phyloP scores from a whole-genome alignment of 2,113 vertebrate genomes.

The Embiotoca jacksoni region DNA sequence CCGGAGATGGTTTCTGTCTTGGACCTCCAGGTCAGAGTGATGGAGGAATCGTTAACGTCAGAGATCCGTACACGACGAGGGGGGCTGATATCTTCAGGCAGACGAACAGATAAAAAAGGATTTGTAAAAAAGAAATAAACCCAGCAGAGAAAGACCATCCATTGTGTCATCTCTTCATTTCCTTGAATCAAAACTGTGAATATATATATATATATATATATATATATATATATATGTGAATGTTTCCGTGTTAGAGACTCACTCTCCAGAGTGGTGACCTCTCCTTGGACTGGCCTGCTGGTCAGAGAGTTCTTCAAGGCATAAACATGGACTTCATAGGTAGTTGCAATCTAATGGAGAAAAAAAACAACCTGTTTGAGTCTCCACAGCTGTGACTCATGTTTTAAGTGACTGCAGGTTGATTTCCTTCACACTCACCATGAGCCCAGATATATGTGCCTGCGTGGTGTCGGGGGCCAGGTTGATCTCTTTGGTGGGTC shows the following conservation, averaged over 20 bases:
- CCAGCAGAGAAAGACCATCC: background rate
- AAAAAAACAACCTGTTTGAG: background rate
- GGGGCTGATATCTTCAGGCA: conserved; percentile 89
- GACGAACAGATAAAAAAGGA: background rate
- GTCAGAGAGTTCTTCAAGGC: conserved; percentile 93
- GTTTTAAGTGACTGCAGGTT: background rate
- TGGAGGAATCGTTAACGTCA: conserved; percentile 91
- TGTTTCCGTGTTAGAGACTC: conserved; percentile 52
- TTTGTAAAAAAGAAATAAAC: background rate
- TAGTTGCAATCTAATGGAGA: conserved; percentile 88
- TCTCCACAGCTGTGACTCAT: background rate
- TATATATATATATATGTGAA: background rate
- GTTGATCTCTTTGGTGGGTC: conserved; percentile 94
- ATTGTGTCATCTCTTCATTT: background rate
- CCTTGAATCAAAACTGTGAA: background rate
- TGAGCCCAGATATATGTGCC: conserved; percentile 90
- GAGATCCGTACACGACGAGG: conserved; percentile 93
- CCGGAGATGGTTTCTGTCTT: conserved; percentile 94
- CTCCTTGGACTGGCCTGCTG: conserved; percentile 90
- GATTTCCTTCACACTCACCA: conserved; percentile 82
- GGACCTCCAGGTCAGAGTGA: conserved; percentile 94
- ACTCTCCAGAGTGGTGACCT: conserved; percentile 93
- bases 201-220: background rate
- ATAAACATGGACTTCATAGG: conserved; percentile 93
- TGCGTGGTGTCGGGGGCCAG: conserved; percentile 91